phyloP scores from a whole-genome alignment of 2,113 vertebrate species.

The Alouatta palliata region DNA sequence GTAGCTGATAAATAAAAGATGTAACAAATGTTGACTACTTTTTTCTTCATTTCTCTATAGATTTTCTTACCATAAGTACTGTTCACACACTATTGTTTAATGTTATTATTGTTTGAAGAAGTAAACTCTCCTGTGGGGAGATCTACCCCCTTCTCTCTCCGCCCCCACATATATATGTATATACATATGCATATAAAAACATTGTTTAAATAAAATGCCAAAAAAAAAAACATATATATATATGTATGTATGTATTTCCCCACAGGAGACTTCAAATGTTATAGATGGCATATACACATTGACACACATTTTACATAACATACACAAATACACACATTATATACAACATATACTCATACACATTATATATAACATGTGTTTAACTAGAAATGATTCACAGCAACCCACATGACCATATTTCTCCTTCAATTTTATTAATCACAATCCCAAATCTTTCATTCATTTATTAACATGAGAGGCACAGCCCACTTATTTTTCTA shows the following conservation, averaged over 20 bases:
- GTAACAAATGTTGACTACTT: neutral
- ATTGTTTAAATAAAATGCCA: no score
- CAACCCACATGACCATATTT: neutral
- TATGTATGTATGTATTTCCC: no score
- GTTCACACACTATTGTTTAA: neutral
- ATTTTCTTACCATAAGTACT: neutral
- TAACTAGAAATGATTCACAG: neutral
- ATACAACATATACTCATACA: no score
- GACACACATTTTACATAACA: no score
- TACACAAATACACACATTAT: no score
- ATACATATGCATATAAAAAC: no score
- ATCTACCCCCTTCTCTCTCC: neutral
- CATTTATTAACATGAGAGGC: neutral
- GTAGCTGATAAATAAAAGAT: neutral
- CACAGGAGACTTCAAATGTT: no score
- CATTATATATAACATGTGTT: neutral
- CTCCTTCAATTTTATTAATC: neutral
- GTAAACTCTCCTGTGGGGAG: neutral
- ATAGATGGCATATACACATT: no score
- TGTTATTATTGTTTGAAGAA: neutral
- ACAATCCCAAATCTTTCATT: neutral
- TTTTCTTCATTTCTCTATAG: neutral
- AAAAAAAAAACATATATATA: no score
- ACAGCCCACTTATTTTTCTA: neutral
- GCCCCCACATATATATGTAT: no score